Evolutionary conservation across 2,797 vertebrate genomes (phyloP).

Genomic region (Babyrousa celebensis): DNA sequence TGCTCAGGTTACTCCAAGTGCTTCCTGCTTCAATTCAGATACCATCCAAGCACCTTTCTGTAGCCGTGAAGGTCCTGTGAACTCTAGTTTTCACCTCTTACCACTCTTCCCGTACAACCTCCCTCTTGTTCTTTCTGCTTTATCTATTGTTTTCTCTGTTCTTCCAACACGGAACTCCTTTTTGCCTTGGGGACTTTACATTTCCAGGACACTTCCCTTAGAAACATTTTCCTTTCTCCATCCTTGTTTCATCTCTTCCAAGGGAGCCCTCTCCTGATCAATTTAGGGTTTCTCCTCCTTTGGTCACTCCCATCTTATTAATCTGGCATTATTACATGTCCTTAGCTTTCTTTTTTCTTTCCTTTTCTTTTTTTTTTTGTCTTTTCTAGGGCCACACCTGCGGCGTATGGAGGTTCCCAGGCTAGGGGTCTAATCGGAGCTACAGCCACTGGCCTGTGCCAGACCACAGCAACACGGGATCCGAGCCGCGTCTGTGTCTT

Average conservation of each 20-base stretch:
- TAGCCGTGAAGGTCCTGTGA: not conserved
- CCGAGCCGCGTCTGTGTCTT: no score
- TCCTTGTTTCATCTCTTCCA: not conserved
- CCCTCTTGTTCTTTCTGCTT: not conserved
- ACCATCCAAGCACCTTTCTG: not conserved
- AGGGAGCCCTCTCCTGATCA: not conserved
- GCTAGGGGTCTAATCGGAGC: no score
- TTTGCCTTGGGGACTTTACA: not conserved
- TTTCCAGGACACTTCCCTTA: not conserved
- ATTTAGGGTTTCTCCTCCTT: not conserved
- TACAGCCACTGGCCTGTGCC: no score
- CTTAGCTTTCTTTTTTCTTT: not conserved
- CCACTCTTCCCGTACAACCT: rapidly evolving
- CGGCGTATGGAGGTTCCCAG: no score
- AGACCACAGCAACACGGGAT: no score
- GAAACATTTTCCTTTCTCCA: not conserved
- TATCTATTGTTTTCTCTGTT: not conserved
- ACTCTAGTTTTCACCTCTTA: not conserved
- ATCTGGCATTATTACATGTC: no score
- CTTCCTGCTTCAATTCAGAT: not conserved
- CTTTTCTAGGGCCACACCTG: no score
- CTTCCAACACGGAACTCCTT: not conserved
- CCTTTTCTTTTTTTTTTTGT: no score
- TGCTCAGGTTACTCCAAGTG: not conserved
- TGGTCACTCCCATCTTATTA: not conserved